Percentiles rank a stretch among this genome's conserved stretches.
phyloP scores from a whole-genome alignment of 2,797 vertebrate genomes.

The Meriones psammophilus region DNA sequence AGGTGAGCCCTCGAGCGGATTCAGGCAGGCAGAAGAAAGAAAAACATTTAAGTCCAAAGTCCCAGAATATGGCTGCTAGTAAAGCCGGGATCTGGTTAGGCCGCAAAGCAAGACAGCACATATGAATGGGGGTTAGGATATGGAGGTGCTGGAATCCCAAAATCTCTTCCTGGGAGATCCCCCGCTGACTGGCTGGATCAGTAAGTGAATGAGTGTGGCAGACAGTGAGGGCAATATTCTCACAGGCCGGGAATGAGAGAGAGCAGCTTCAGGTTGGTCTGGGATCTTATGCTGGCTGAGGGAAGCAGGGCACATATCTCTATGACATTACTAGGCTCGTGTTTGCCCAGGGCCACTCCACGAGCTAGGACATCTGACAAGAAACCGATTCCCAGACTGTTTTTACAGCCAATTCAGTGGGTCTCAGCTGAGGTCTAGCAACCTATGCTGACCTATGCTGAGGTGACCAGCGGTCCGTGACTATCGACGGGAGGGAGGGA shows the following conservation, averaged over 20 bases:
- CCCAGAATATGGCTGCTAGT: neutral
- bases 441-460: neutral
- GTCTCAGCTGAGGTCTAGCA: neutral
- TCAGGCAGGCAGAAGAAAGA: neutral
- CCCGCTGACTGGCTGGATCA: too few species aligned
- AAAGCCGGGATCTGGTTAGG: neutral
- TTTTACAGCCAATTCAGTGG: neutral
- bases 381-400: neutral
- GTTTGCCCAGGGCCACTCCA: neutral
- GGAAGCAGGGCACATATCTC: neutral
- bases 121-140: neutral
- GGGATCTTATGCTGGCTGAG: neutral
- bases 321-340: neutral
- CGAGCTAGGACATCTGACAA: neutral
- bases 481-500: neutral
- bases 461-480: neutral
- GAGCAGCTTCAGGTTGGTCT: neutral
- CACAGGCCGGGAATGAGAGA: neutral
- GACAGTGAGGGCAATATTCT: neutral
- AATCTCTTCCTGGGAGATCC: neutral
- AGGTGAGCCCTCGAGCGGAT: neutral
- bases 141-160: fast-evolving
- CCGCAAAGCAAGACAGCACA: neutral
- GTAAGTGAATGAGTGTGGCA: neutral
- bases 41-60: neutral